A percentile compares a stretch with the other conserved stretches of the same genome.
Conservation (phyloP, 2,888 invertebrate genomes). For the Piscicola geometra region DNA sequence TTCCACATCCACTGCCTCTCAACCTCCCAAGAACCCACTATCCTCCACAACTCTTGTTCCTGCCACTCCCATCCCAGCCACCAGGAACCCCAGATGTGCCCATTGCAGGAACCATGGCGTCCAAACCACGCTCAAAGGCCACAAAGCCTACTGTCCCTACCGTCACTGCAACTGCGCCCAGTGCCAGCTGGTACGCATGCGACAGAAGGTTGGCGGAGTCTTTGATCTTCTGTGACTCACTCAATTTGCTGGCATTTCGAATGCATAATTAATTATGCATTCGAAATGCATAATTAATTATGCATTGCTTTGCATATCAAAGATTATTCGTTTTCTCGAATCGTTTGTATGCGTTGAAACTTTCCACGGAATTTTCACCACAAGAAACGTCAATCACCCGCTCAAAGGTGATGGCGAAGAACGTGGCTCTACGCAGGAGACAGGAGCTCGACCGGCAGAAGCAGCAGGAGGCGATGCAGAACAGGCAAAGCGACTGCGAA, state of each 20-base stretch:
- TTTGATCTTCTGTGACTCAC: neutral
- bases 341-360: too few relatives aligned
- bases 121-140: constrained; percentile 35
- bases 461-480: constrained; percentile 19
- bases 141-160: constrained; percentile 38
- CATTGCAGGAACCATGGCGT: constrained; percentile 37
- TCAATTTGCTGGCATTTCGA: too few relatives aligned
- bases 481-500: neutral
- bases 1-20: too few relatives aligned
- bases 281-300: too few relatives aligned
- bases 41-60: neutral
- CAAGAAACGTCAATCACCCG: too few relatives aligned
- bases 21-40: neutral
- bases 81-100: constrained; percentile 34
- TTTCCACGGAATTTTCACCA: too few relatives aligned
- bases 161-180: constrained; percentile 35
- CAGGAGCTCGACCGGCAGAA: constrained; percentile 34
- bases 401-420: constrained; percentile 34
- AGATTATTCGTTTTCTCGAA: neutral
- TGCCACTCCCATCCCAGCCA: constrained; percentile 5
- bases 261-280: too few relatives aligned
- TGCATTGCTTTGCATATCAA: too few relatives aligned
- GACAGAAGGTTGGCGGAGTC: constrained; percentile 28
- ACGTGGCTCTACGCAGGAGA: constrained; percentile 34
- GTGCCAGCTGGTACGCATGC: constrained; percentile 36